Conservation (phyloP, 2,113 vertebrate species). For the Lasiurus borealis region DNA sequence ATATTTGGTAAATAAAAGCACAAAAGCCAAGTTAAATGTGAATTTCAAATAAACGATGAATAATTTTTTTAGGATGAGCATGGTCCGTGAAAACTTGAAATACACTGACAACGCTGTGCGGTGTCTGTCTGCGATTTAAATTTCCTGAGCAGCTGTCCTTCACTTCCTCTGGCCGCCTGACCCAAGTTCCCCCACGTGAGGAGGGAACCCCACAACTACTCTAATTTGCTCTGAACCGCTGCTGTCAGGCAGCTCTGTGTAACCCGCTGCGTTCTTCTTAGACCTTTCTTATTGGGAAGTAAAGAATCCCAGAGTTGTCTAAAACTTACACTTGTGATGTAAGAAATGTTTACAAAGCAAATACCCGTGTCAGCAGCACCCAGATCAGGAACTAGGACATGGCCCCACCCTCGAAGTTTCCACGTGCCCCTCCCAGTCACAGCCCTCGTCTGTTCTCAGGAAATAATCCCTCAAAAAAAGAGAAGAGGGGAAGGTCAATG, state of each 20-base stretch:
- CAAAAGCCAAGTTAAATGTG: conserved; percentile 37
- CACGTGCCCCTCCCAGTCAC: not conserved
- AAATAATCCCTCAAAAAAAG: not conserved
- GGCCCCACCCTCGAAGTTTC: not conserved
- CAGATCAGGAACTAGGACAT: not conserved
- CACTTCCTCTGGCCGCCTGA: not conserved
- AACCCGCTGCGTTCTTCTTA: not conserved
- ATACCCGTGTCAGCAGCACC: not conserved
- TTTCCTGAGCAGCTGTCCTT: not conserved
- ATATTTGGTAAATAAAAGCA: conserved; percentile 57
- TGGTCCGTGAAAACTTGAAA: not conserved
- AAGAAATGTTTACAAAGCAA: conserved; percentile 18
- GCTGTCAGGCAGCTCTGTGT: not conserved
- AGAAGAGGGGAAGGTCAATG: too few relatives aligned
- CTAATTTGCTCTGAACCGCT: not conserved
- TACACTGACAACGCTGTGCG: not conserved
- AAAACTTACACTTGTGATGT: not conserved
- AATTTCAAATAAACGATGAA: conserved; percentile 51
- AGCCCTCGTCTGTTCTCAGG: not conserved
- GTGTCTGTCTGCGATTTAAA: not conserved
- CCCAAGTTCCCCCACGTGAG: not conserved
- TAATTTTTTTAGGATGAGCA: not conserved
- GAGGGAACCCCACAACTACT: not conserved
- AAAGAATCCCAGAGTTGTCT: not conserved
- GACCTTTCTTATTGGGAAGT: not conserved